Evolutionary conservation across 1,140 invertebrate species (phyloP).

Genomic region (Antheraea pernyi): DNA sequence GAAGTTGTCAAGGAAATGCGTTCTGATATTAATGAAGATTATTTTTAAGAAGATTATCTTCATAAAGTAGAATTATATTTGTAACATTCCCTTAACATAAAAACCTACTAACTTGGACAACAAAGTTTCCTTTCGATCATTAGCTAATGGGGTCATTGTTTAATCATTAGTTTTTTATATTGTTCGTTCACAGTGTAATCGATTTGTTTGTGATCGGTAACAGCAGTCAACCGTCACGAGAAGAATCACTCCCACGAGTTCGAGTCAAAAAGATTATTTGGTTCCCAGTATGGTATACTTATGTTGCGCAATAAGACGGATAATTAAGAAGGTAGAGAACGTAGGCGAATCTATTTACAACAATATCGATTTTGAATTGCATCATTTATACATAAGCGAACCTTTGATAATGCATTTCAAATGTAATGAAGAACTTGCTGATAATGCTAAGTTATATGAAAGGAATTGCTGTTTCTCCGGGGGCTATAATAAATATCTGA

Average conservation of each 20-base stretch:
- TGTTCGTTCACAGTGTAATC: constrained; percentile 37
- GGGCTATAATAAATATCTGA: no score
- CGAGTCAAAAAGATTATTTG: constrained; percentile 28
- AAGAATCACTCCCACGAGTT: constrained; percentile 51
- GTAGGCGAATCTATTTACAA: constrained; percentile 16
- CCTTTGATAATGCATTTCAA: background rate
- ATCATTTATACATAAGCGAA: background rate
- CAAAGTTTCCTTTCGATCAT: constrained; percentile 27
- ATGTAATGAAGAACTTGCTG: background rate
- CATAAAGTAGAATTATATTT: background rate
- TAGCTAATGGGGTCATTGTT: constrained; percentile 26
- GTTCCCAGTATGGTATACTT: constrained; percentile 33
- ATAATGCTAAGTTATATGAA: no score
- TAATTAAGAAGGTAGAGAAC: constrained; percentile 39
- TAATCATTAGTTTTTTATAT: constrained; percentile 26
- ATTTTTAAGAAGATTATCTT: background rate
- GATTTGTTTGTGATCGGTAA: constrained; percentile 65
- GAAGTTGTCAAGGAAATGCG: no score
- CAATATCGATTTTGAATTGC: constrained; percentile 28
- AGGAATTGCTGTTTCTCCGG: no score
- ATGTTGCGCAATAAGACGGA: constrained; percentile 38
- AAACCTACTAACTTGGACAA: constrained; percentile 6
- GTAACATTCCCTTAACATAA: background rate
- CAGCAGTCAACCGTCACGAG: constrained; percentile 64
- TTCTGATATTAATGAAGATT: no score